These are phyloP conservation scores for Artibeus lituratus DNA, from an alignment of 2,797 vertebrate species.

Conservation along the genomic window DNA sequence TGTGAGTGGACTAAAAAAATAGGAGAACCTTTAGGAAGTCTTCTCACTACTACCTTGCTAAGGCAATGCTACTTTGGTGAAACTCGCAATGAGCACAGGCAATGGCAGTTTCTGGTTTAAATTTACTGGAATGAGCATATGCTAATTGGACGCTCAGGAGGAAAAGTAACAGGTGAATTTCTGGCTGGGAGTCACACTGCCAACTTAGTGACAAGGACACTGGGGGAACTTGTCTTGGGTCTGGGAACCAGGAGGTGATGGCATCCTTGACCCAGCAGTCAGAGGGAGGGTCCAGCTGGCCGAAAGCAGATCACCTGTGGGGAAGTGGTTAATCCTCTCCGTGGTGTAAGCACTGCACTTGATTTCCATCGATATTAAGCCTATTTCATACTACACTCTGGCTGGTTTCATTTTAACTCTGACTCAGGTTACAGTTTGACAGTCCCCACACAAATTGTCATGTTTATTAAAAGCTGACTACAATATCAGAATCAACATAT, in stretches of 20 bases:
- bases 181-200: background rate
- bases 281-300: background rate
- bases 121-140: background rate
- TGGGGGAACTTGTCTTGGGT: background rate
- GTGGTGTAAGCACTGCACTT: background rate
- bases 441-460: background rate
- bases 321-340: background rate
- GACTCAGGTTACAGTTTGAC: background rate
- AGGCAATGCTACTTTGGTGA: background rate
- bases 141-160: conserved; percentile 8
- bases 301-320: background rate
- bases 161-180: conserved; percentile 18
- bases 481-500: background rate
- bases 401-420: conserved; percentile 2
- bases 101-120: background rate
- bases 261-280: background rate
- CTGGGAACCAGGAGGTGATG: background rate
- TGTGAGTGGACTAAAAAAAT: background rate
- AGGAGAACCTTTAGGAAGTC: background rate
- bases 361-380: background rate
- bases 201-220: background rate
- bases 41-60: background rate
- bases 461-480: background rate
- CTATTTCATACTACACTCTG: background rate
- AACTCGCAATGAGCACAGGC: background rate